Conservation (phyloP, 2,888 invertebrate genomes). For the Epinotia brunnichana region DNA sequence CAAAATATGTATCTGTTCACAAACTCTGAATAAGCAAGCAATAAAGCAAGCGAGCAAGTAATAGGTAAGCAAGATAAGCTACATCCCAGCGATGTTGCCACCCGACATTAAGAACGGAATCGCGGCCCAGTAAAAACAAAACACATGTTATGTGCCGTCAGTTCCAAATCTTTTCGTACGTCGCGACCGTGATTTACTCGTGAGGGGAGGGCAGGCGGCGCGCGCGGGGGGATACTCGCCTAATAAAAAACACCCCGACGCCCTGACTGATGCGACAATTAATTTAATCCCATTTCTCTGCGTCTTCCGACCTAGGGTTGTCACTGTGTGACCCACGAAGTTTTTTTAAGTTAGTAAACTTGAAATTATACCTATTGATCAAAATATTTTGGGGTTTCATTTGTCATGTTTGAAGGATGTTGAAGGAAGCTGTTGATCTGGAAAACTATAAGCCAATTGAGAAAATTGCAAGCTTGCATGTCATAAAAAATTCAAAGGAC, state of each 20-base stretch:
- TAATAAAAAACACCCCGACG: slow-evolving; percentile 84
- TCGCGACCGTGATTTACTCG: slow-evolving; percentile 76
- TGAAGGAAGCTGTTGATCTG: no score
- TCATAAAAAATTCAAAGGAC: no score
- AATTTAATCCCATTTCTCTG: slow-evolving; percentile 84
- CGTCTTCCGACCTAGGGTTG: slow-evolving; percentile 79
- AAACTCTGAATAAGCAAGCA: no score
- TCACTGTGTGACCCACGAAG: slow-evolving; percentile 34
- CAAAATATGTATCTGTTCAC: no score
- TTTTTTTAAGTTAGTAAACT: background rate
- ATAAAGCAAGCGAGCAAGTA: no score
- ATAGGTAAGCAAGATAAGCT: no score
- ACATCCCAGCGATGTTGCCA: no score
- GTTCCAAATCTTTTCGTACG: slow-evolving; percentile 54
- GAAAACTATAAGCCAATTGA: no score
- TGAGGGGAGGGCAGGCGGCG: slow-evolving; percentile 54
- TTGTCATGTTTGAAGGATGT: no score
- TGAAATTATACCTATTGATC: no score
- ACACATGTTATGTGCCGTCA: slow-evolving; percentile 33
- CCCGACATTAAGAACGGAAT: background rate
- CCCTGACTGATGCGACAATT: slow-evolving; percentile 84
- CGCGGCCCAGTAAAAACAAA: background rate
- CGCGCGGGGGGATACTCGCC: slow-evolving; percentile 71
- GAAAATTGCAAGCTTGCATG: no score
- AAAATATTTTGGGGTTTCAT: no score